Percentiles rank a stretch among this genome's conserved stretches.
Evolutionary conservation across 2,888 invertebrate species (phyloP).

Genomic region (Catocala fraxini): DNA sequence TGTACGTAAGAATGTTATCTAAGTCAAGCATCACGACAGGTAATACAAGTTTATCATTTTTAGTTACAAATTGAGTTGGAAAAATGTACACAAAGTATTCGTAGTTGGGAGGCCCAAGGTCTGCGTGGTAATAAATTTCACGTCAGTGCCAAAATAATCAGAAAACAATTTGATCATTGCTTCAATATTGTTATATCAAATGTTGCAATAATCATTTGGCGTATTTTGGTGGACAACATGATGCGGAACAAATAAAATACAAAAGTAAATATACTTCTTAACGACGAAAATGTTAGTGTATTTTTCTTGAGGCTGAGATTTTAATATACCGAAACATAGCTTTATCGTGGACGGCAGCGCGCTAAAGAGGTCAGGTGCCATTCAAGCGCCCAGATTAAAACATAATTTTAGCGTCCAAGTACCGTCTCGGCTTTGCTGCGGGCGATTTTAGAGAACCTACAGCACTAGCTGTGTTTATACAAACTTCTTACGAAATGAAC

Average conservation of each 20-base stretch:
- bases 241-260: no score
- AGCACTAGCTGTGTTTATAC: no score
- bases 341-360: conserved; percentile 8
- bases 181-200: conserved; percentile 11
- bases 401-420: conserved; percentile 14
- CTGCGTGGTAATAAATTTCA: background rate
- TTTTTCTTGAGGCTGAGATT: conserved; percentile 10
- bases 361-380: conserved; percentile 31
- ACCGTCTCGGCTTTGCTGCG: background rate
- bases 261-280: no score
- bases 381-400: conserved; percentile 27
- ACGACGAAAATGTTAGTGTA: background rate
- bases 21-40: no score
- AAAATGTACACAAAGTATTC: no score
- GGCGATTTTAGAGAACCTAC: no score
- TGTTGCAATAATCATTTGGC: background rate
- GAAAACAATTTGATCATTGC: conserved; percentile 5
- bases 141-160: conserved; percentile 7
- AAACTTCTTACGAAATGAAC: no score
- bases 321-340: conserved; percentile 1
- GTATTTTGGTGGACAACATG: background rate
- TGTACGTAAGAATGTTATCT: no score
- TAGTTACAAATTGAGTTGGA: no score
- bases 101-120: background rate
- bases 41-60: no score